phyloP scores from a whole-genome alignment of 2,888 invertebrate genomes.

The Prosopocoilus inquinatus region DNA sequence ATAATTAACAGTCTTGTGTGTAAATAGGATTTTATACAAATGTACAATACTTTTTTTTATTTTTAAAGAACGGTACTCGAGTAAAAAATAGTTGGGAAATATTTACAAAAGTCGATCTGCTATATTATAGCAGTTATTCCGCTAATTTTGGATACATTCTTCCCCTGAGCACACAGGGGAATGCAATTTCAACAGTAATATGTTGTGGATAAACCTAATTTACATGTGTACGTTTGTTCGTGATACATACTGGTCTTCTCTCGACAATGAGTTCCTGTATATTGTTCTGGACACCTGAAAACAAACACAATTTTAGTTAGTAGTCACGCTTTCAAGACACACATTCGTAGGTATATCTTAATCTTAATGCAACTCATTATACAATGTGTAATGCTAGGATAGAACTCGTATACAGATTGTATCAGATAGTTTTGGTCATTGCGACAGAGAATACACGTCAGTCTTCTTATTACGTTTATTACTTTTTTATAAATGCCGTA shows the following conservation, averaged over 20 bases:
- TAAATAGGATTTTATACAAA: conserved; percentile 32
- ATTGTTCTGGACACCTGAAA: conserved; percentile 76
- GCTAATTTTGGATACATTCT: conserved; percentile 4
- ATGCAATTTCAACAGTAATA: conserved; percentile 67
- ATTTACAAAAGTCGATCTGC: conserved; percentile 15
- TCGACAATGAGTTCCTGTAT: conserved; percentile 77
- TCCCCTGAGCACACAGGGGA: conserved; percentile 7
- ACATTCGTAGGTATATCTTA: too few species aligned
- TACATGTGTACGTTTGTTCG: conserved; percentile 62
- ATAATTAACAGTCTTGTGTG: conserved; percentile 36
- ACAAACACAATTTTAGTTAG: conserved; percentile 3
- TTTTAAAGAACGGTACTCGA: background rate
- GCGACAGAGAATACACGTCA: too few species aligned
- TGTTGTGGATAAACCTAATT: conserved; percentile 73
- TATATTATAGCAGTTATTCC: conserved; percentile 8
- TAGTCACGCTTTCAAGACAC: too few species aligned
- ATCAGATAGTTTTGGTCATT: too few species aligned
- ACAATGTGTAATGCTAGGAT: too few species aligned
- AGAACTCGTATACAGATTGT: too few species aligned
- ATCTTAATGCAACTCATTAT: too few species aligned
- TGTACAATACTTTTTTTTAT: conserved; percentile 33
- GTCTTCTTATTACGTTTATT: too few species aligned
- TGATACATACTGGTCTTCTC: conserved; percentile 80
- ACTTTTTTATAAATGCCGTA: too few species aligned
- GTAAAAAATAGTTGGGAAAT: conserved; percentile 17